phyloP scores from a whole-genome alignment of 2,797 vertebrate genomes.

The Gephyroberyx darwinii region DNA sequence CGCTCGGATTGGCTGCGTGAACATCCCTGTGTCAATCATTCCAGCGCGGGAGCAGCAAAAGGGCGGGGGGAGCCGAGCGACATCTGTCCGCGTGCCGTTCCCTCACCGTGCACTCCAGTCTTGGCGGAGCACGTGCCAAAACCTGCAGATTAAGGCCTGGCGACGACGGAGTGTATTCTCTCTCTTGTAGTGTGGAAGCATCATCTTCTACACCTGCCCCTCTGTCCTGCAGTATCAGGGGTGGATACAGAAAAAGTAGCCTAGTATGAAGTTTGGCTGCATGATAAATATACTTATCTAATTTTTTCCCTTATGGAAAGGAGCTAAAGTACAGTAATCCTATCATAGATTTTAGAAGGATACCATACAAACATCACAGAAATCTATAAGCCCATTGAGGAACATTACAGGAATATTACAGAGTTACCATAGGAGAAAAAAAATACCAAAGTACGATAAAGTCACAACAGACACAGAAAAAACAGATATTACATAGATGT shows the following conservation, averaged over 20 bases:
- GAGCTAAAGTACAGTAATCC: too few species aligned
- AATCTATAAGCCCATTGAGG: too few species aligned
- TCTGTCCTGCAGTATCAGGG: neutral
- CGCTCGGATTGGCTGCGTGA: constrained; percentile 80
- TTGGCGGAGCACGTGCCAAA: constrained; percentile 85
- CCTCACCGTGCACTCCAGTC: constrained; percentile 73
- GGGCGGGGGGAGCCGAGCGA: constrained; percentile 45
- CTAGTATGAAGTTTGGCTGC: neutral
- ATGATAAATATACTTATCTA: neutral
- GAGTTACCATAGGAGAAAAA: too few species aligned
- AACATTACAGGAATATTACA: too few species aligned
- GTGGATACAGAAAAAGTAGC: constrained; percentile 1
- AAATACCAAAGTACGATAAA: too few species aligned
- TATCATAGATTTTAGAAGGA: too few species aligned
- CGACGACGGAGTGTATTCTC: constrained; percentile 20
- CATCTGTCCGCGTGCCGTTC: constrained; percentile 81
- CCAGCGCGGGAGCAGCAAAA: constrained; percentile 64
- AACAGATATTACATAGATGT: too few species aligned
- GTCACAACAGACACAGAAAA: too few species aligned
- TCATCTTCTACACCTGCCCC: neutral
- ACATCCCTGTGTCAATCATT: constrained; percentile 82
- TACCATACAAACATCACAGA: too few species aligned
- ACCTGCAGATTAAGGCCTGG: constrained; percentile 69
- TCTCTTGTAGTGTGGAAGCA: neutral
- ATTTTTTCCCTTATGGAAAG: neutral